phyloP scores from a whole-genome alignment of 2,888 invertebrate species.

The Microctonus aethiopoides region DNA sequence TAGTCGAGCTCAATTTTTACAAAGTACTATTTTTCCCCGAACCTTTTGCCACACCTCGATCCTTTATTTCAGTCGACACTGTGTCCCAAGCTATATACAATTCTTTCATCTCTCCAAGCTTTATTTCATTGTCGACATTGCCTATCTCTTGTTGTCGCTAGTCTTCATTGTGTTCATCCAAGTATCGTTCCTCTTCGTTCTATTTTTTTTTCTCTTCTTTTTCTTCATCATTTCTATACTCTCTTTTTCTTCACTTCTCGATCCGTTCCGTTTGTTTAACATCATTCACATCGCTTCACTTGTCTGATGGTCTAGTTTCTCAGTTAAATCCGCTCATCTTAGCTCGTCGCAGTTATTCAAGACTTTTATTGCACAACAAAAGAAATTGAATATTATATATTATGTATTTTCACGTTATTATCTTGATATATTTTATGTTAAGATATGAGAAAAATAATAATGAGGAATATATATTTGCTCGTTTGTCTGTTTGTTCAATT shows the following conservation, averaged over 20 bases:
- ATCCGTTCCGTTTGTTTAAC: background rate
- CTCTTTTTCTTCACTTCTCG: conserved; percentile 34
- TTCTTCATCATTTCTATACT: conserved; percentile 23
- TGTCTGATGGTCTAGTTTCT: background rate
- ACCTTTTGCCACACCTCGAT: conserved; percentile 17
- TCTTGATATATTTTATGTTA: background rate
- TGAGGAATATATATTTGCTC: background rate
- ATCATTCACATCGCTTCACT: background rate
- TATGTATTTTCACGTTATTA: background rate
- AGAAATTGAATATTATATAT: background rate
- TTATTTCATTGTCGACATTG: conserved; percentile 32
- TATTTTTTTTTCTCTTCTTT: background rate
- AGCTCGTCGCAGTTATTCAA: background rate
- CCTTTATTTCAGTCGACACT: conserved; percentile 18
- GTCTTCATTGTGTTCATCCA: conserved; percentile 18
- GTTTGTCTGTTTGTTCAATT: background rate
- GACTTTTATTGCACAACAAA: background rate
- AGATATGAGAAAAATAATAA: background rate
- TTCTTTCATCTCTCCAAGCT: conserved; percentile 33
- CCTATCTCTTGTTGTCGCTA: conserved; percentile 6
- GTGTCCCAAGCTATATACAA: conserved; percentile 15
- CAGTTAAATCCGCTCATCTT: background rate
- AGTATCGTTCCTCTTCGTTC: conserved; percentile 11
- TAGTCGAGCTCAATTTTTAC: conserved; percentile 1
- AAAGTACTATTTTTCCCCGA: background rate